Evolutionary conservation across 2,113 vertebrate species (phyloP), one percentile per base, ranked within the genome.

Genomic region (Rhea pennata): DNA sequence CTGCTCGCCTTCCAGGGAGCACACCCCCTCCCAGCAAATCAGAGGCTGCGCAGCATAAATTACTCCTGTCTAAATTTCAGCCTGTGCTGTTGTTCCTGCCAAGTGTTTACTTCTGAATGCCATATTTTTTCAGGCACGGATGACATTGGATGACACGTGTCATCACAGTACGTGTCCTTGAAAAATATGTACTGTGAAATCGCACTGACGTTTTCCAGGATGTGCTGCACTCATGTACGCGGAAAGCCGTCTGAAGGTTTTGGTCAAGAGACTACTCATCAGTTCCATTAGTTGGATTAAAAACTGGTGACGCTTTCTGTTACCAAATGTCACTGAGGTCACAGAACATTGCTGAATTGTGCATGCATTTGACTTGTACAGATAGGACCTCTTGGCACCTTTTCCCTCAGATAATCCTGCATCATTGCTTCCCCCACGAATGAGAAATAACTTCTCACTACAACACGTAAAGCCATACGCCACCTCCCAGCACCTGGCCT

Each of bases 11-110:
- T 95, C 66, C 77, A 94, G 90, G 91, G 76, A 93, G 61, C 33
- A 0, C 84, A 86, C 19, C 77, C 77, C 24, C 31, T 70, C 91
- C 61, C 71, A 95, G 75, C 88, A 51, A 85, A 73, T 67, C 23
- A 10, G 81, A 81, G 72, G 84, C 87, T 85, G 90, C 78, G 67
- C 67, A 59, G 72, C 77, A 76, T 92, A 89, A 96, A 92, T 85
- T 95, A 96, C 84, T 83, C 46, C 80, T 79, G 61, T 90, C 93
- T 96, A 67, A 86, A 92, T 96, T 86, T 93, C 73, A 92, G 65
- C 87, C 62, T 42, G 48, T 29, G 24, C 88, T 87, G 92, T 54
- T 87, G 65, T 39, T 77, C 65, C 86, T 91, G 84, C 82, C 95
- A 87, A 95, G 91, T 75, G 89, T 92, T 84, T 93, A 84, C 92